Evolutionary conservation across 2,113 vertebrate genomes (phyloP).

Genomic region (Hoplias malabaricus): DNA sequence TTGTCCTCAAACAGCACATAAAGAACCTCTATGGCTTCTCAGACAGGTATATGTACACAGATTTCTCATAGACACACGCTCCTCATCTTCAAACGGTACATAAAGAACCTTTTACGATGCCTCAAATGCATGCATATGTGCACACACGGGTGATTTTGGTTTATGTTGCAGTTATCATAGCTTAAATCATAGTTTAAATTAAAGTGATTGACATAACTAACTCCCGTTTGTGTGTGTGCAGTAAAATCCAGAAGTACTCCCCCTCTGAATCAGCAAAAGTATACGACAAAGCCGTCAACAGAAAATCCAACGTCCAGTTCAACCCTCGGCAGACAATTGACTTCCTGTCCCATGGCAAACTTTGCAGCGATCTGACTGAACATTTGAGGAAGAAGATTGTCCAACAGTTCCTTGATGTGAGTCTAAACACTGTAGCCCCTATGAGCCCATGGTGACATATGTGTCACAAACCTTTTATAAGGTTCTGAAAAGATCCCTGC

Average conservation of each 20-base stretch:
- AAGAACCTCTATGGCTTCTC: slow-evolving; percentile 98
- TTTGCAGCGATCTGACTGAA: slow-evolving; percentile 81
- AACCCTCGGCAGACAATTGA: slow-evolving; percentile 93
- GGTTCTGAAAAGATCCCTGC: too few species aligned
- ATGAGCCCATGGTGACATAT: too few species aligned
- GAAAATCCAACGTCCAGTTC: slow-evolving; percentile 87
- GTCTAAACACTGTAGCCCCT: slow-evolving; percentile 62
- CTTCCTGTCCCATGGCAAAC: slow-evolving; percentile 89
- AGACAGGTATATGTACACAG: slow-evolving; percentile 78
- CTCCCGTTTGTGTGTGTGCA: slow-evolving; percentile 72
- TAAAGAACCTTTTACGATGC: not conserved
- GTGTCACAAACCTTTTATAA: too few species aligned
- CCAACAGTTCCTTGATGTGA: slow-evolving; percentile 94
- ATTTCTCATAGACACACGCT: not conserved
- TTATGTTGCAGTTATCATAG: too few species aligned
- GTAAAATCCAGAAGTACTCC: slow-evolving; percentile 99
- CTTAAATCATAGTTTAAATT: too few species aligned
- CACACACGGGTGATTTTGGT: not conserved
- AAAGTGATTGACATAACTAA: too few species aligned
- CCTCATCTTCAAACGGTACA: too few species aligned
- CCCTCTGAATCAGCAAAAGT: slow-evolving; percentile 97
- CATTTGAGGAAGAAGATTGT: slow-evolving; percentile 92
- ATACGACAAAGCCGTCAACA: slow-evolving; percentile 97
- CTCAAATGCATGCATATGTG: not conserved
- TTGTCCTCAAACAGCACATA: slow-evolving; percentile 96